Percentiles rank a stretch among this genome's conserved stretches.
Conservation (phyloP, 92 coral and sea anemone species). For the Nematostella vectensis region DNA sequence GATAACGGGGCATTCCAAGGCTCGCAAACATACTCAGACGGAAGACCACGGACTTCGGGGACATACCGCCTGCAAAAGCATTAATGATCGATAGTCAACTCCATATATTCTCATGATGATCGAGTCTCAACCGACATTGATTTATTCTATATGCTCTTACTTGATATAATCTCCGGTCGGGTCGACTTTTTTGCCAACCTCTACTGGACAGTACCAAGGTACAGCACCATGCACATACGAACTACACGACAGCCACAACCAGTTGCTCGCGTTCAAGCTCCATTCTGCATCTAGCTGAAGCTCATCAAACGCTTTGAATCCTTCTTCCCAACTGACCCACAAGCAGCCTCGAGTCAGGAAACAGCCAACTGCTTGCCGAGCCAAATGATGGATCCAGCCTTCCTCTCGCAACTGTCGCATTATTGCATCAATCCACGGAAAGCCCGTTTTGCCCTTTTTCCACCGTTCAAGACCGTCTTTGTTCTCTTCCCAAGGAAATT, state of each 20-base stretch:
- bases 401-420: constrained; percentile 60
- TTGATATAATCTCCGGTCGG: constrained; percentile 59
- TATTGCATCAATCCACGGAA: constrained; percentile 81
- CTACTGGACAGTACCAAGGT: constrained; percentile 72
- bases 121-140: too few species aligned
- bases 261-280: constrained; percentile 69
- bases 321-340: constrained; percentile 77
- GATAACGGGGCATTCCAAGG: constrained; percentile 80
- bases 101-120: too few species aligned
- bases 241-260: constrained; percentile 77
- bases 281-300: constrained; percentile 65
- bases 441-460: constrained; percentile 65
- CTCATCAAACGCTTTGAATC: constrained; percentile 68
- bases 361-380: constrained; percentile 62
- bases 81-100: too few species aligned
- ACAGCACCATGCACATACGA: constrained; percentile 45
- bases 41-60: constrained; percentile 72
- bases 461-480: constrained; percentile 28
- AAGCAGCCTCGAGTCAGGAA: constrained; percentile 74
- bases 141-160: too few species aligned
- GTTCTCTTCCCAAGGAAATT: constrained; percentile 68
- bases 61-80: constrained; percentile 61
- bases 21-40: constrained; percentile 57
- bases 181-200: constrained; percentile 67
- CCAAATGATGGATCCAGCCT: constrained; percentile 63